Evolutionary conservation across 2,888 invertebrate genomes (phyloP), one percentile per base, ranked within the genome.

Genomic region (Trichogramma evanescens): DNA sequence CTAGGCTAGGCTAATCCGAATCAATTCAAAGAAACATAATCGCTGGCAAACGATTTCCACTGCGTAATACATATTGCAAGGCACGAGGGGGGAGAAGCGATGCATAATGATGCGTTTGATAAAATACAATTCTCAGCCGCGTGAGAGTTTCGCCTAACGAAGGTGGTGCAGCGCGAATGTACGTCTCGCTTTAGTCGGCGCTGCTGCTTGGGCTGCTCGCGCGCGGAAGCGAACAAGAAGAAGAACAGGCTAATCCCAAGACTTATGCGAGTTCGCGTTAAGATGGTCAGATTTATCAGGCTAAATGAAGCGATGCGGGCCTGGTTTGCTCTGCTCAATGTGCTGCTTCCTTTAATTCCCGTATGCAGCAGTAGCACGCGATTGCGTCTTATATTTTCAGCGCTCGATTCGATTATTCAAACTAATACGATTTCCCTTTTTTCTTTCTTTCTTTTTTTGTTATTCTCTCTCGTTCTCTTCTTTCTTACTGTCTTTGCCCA

Each of bases 221-320:
- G 1, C 26, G 26, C 26, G 26, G 26, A 26, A 26, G 26, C 26
- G 26, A 26, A 26, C 26, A 26, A 26, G 26, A 26, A 26, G 69
- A 66, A 68, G 68, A 68, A 65, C 65, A 63, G 65, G 72, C 71
- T 77, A 77, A 77, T 77, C 77, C 76, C 65, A 48, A 72, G 75
- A 76, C 75, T 77, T 76, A 76, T 74, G 72, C 74, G 71, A 68
- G 67, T 68, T 26, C 26, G 26, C n/a, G 69, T 65, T 76, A 74
- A 76, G 76, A 73, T 72, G 73, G 69, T 68, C 73, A 76, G 77
- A 77, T 77, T 76, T 77, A 76, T 77, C 74, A 70, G 74, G 76
- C 76, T 76, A 60, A 63, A 58, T 52, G 56, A 40, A 46, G 13
- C 38, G 41, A 10, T 4, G 38, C 39, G n/a, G 6, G 26, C 7